These are phyloP conservation scores for Pterocles orientalis DNA, from an alignment of 2,113 vertebrate genomes.

Conservation along the genomic window DNA sequence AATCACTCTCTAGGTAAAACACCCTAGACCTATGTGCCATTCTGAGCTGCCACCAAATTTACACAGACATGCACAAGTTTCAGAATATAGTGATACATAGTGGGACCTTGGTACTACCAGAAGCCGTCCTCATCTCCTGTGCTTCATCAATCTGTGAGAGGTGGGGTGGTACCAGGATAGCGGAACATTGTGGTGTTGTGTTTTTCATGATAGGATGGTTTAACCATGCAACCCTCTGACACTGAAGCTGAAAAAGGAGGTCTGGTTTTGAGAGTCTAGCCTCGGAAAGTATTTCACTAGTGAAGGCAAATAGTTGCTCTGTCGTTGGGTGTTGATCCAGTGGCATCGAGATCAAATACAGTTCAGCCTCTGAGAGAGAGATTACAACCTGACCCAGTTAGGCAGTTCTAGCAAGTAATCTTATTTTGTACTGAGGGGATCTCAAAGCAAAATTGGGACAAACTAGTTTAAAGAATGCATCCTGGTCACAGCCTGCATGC, in stretches of 20 bases:
- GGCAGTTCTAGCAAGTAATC: conserved; percentile 5
- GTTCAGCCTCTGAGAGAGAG: background rate
- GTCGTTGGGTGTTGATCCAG: background rate
- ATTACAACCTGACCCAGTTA: conserved; percentile 3
- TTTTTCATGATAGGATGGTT: background rate
- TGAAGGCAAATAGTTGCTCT: background rate
- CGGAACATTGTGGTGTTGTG: background rate
- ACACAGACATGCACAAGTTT: background rate
- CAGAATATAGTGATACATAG: background rate
- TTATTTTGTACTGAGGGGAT: background rate
- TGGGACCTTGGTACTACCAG: background rate
- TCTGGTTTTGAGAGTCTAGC: background rate
- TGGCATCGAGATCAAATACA: background rate
- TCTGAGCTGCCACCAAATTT: background rate
- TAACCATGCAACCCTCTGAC: background rate
- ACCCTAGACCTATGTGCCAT: background rate
- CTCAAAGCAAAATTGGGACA: background rate
- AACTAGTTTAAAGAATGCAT: background rate
- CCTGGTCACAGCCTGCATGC: background rate
- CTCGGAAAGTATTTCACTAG: background rate
- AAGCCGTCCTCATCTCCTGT: background rate
- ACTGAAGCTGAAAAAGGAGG: background rate
- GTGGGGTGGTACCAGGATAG: background rate
- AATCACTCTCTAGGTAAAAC: background rate
- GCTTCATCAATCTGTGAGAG: background rate